Conservation (phyloP, 2,888 invertebrate genomes). For the Phania funesta region DNA sequence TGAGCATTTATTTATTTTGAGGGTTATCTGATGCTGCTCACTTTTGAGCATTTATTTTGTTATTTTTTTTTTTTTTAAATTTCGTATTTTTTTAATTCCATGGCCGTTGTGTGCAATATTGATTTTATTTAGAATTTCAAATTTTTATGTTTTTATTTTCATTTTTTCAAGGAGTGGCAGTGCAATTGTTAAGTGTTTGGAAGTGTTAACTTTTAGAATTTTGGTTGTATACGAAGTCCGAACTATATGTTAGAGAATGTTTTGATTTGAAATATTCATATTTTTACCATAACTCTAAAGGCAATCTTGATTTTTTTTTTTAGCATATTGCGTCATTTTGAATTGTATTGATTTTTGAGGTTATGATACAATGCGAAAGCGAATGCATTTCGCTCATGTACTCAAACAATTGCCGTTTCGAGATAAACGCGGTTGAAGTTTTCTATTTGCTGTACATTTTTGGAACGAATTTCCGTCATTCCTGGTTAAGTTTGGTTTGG, state of each 20-base stretch:
- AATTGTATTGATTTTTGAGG: background rate
- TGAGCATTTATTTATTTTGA: conserved; percentile 66
- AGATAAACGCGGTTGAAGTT: too few species aligned
- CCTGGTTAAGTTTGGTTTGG: too few species aligned
- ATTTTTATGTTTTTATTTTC: conserved; percentile 38
- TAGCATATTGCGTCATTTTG: conserved; percentile 3
- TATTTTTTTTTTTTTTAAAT: conserved; percentile 28
- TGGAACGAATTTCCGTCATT: too few species aligned
- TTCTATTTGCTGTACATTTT: background rate
- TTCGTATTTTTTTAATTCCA: conserved; percentile 54
- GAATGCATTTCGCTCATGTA: too few species aligned
- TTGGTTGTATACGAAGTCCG: conserved; percentile 5
- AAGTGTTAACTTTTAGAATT: conserved; percentile 9
- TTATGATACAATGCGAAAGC: background rate
- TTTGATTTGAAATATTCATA: conserved; percentile 48
- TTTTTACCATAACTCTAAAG: conserved; percentile 42
- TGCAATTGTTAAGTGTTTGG: conserved; percentile 42
- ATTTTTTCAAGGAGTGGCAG: conserved; percentile 62
- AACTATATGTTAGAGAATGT: conserved; percentile 36
- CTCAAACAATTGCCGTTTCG: too few species aligned
- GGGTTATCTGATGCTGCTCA: conserved; percentile 66
- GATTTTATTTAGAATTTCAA: conserved; percentile 67
- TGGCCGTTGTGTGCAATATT: conserved; percentile 64
- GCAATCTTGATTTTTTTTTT: conserved; percentile 6
- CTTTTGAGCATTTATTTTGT: conserved; percentile 31